Evolutionary conservation across 2,113 vertebrate genomes (phyloP).

Genomic region (Cathartes aura): DNA sequence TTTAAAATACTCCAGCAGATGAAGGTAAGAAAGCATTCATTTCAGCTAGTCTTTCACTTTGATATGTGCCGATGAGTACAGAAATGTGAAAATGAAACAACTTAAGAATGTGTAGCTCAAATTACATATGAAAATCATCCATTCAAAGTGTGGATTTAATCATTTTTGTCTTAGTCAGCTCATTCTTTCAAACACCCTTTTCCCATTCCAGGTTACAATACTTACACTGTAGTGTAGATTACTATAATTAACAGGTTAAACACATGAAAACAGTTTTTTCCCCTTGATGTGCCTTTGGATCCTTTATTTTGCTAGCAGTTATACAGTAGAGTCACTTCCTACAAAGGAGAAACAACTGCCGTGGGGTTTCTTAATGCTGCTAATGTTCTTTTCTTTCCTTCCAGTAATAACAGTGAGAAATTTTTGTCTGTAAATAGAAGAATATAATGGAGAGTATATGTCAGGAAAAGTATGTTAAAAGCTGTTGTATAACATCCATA

Average conservation of each 20-base stretch:
- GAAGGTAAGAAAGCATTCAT: conserved; percentile 50
- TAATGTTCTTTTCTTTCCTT: conserved; percentile 57
- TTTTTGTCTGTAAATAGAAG: conserved; percentile 66
- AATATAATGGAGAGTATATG: conserved; percentile 33
- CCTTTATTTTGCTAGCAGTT: conserved; percentile 48
- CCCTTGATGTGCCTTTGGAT: conserved; percentile 58
- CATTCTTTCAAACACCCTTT: conserved; percentile 60
- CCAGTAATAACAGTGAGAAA: conserved; percentile 61
- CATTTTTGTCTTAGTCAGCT: conserved; percentile 59
- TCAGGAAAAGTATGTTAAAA: conserved; percentile 49
- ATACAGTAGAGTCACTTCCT: conserved; percentile 37
- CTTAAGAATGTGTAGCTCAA: conserved; percentile 48
- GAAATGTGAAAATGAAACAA: conserved; percentile 68
- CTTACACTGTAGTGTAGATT: conserved; percentile 53
- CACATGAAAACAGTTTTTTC: conserved; percentile 59
- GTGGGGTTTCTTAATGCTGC: conserved; percentile 32
- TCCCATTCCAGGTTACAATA: conserved; percentile 61
- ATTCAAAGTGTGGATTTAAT: conserved; percentile 62
- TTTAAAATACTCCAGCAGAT: conserved; percentile 13
- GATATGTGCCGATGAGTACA: conserved; percentile 13
- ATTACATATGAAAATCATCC: conserved; percentile 38
- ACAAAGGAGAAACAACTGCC: conserved; percentile 42
- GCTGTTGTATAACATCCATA: not conserved
- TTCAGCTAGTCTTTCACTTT: conserved; percentile 20
- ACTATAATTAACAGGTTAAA: conserved; percentile 70